phyloP scores from a whole-genome alignment of 2,113 vertebrate genomes.

The Sus scrofa region T2T-Sscrofa CM000812.6:19457501-19458000 shows the following conservation, averaged over 20 bases:
- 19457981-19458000: not conserved
- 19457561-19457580: slow-evolving; percentile 70
- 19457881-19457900: not conserved
- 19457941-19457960: not conserved
- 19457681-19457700: slow-evolving; percentile 38
- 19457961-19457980: not conserved
- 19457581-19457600: slow-evolving; percentile 74
- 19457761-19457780: not conserved
- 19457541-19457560: slow-evolving; percentile 79
- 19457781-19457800: slow-evolving; percentile 1
- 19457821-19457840: not conserved
- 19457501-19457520: slow-evolving; percentile 80
- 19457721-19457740: not conserved
- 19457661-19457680: not conserved
- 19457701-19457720: not conserved
- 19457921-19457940: not conserved
- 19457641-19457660: slow-evolving; percentile 26
- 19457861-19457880: not conserved
- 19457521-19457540: slow-evolving; percentile 84
- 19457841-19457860: not conserved
- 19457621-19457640: slow-evolving; percentile 14
- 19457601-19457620: slow-evolving; percentile 46
- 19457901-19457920: not conserved
- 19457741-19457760: not conserved
- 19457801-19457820: slow-evolving; percentile 33